phyloP scores from a whole-genome alignment of 2,888 invertebrate species.

The Lasius platythorax region DNA sequence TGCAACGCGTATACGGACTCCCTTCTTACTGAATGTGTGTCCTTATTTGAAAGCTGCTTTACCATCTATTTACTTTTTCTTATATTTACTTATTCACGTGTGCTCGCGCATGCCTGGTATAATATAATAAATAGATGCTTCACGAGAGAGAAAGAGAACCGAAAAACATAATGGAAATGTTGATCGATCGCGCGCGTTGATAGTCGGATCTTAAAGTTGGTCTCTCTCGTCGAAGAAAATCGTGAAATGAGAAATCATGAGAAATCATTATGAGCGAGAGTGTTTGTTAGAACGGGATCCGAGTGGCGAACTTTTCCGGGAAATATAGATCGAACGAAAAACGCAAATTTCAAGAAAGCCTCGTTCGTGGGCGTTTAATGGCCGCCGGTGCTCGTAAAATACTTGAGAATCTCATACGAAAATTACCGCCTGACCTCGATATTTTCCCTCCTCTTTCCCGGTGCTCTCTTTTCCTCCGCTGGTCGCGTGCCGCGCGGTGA shows the following conservation, averaged over 20 bases:
- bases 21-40: too few relatives aligned
- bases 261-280: slow-evolving; percentile 48
- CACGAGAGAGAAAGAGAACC: background rate
- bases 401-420: slow-evolving; percentile 62
- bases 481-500: slow-evolving; percentile 62
- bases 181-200: background rate
- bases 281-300: slow-evolving; percentile 72
- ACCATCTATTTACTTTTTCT: too few relatives aligned
- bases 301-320: slow-evolving; percentile 56
- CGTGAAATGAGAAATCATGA: slow-evolving; percentile 18
- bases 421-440: slow-evolving; percentile 65
- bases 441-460: background rate
- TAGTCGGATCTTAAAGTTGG: background rate
- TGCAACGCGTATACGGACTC: too few relatives aligned
- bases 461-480: slow-evolving; percentile 2
- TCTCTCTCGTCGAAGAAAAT: slow-evolving; percentile 45
- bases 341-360: slow-evolving; percentile 16
- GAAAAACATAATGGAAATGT: slow-evolving; percentile 29
- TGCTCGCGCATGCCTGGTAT: slow-evolving; percentile 5
- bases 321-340: slow-evolving; percentile 53
- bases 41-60: too few relatives aligned
- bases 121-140: background rate
- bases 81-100: background rate
- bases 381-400: slow-evolving; percentile 62
- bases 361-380: slow-evolving; percentile 54